These are phyloP conservation scores for Apis laboriosa DNA, from an alignment of 1,140 invertebrate genomes.

Conservation along the genomic window DNA sequence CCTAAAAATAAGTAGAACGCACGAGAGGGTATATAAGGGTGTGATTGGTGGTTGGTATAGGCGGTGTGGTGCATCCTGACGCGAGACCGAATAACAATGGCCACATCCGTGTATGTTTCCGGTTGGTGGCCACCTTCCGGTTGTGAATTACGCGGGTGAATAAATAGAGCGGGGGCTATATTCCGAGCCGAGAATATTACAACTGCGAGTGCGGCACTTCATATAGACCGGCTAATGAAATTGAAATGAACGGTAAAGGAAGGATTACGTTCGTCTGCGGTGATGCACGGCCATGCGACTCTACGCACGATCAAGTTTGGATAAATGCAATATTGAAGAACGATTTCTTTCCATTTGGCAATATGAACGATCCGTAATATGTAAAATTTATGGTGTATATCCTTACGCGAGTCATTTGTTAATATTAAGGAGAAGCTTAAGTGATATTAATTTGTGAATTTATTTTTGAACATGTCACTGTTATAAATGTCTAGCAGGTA, in stretches of 20 bases:
- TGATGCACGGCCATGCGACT: conserved; percentile 32
- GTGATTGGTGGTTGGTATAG: conserved; percentile 60
- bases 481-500: background rate
- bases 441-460: too few relatives aligned
- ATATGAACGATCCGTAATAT: background rate
- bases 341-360: conserved; percentile 3
- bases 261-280: conserved; percentile 69
- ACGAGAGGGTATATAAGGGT: conserved; percentile 40
- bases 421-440: too few relatives aligned
- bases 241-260: conserved; percentile 77
- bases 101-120: conserved; percentile 75
- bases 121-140: conserved; percentile 79
- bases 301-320: background rate
- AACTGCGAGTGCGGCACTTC: conserved; percentile 48
- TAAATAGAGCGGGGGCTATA: conserved; percentile 74
- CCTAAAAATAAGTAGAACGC: conserved; percentile 54
- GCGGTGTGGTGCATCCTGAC: conserved; percentile 44
- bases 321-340: background rate
- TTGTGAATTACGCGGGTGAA: conserved; percentile 80
- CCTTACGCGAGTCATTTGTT: too few relatives aligned
- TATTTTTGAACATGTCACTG: too few relatives aligned
- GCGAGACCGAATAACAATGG: conserved; percentile 68
- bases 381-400: too few relatives aligned
- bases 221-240: conserved; percentile 77
- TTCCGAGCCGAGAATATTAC: conserved; percentile 65